A percentile compares a stretch with the other conserved stretches of the same genome.
Conservation (phyloP, 2,888 invertebrate genomes). For the Agrochola lota region DNA sequence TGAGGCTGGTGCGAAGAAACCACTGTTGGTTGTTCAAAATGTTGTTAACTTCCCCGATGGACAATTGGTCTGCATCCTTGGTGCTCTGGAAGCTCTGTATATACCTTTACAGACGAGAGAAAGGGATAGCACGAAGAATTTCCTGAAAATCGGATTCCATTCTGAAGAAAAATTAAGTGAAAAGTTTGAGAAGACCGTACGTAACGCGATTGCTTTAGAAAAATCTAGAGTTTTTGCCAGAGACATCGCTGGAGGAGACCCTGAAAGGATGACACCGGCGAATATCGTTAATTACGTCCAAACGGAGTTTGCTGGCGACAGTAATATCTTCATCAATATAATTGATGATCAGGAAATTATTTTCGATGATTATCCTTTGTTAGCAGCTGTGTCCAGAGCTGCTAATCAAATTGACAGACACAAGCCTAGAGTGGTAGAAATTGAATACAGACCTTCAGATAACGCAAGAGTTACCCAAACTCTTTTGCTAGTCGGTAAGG, state of each 20-base stretch:
- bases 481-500: constrained; percentile 96
- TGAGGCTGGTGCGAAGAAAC: constrained; percentile 95
- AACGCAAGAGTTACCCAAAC: constrained; percentile 91
- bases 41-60: constrained; percentile 93
- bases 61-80: constrained; percentile 95
- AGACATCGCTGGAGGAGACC: constrained; percentile 94
- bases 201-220: constrained; percentile 92
- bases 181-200: constrained; percentile 90
- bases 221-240: constrained; percentile 90
- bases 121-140: constrained; percentile 90
- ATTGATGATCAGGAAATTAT: constrained; percentile 91
- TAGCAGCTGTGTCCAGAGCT: constrained; percentile 94
- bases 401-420: constrained; percentile 92
- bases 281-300: constrained; percentile 94
- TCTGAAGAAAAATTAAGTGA: constrained; percentile 90
- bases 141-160: constrained; percentile 91
- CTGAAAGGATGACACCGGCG: constrained; percentile 96
- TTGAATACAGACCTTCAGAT: constrained; percentile 92
- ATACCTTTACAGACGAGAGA: constrained; percentile 95
- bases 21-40: constrained; percentile 94
- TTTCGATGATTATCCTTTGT: constrained; percentile 94
- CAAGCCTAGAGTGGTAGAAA: constrained; percentile 90
- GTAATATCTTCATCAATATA: constrained; percentile 92
- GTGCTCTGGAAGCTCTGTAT: constrained; percentile 96
- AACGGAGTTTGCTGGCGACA: constrained; percentile 90